Evolutionary conservation across 30 jellyfish, hydroid and myxozoan species (phyloP).

Genomic region (Hydractinia symbiolongicarpus): DNA sequence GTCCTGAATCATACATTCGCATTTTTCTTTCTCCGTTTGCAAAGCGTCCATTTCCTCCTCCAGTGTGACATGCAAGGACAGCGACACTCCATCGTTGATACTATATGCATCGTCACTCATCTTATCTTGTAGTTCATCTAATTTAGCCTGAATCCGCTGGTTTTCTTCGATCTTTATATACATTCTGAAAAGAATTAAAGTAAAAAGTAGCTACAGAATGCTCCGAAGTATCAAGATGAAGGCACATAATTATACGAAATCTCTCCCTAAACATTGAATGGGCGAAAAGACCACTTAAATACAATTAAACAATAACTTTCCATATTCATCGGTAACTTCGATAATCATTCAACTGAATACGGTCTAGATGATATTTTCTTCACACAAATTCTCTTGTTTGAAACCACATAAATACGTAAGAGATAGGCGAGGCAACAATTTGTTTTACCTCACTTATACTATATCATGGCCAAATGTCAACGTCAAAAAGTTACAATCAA

Average conservation of each 20-base stretch:
- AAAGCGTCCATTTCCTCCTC: constrained; percentile 57
- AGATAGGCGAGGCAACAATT: no score
- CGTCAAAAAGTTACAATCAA: no score
- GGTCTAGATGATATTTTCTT: no score
- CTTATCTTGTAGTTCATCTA: constrained; percentile 42
- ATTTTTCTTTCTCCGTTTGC: constrained; percentile 40
- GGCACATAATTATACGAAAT: neutral
- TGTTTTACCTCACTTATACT: no score
- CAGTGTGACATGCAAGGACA: constrained; percentile 19
- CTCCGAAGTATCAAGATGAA: neutral
- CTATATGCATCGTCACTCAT: constrained; percentile 18
- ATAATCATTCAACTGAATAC: no score
- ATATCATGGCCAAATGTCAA: no score
- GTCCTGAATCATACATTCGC: constrained; percentile 45
- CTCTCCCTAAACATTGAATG: neutral
- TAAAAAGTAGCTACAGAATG: neutral
- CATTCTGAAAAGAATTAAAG: constrained; percentile 41
- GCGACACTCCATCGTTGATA: neutral
- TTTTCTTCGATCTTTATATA: constrained; percentile 49
- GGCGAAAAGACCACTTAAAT: no score
- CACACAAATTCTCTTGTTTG: no score
- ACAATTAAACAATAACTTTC: no score
- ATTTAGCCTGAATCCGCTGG: constrained; percentile 35
- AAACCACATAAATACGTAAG: no score
- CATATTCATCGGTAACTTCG: no score